phyloP scores from a whole-genome alignment of 2,113 vertebrate genomes.

The Anoura caudifer region DNA sequence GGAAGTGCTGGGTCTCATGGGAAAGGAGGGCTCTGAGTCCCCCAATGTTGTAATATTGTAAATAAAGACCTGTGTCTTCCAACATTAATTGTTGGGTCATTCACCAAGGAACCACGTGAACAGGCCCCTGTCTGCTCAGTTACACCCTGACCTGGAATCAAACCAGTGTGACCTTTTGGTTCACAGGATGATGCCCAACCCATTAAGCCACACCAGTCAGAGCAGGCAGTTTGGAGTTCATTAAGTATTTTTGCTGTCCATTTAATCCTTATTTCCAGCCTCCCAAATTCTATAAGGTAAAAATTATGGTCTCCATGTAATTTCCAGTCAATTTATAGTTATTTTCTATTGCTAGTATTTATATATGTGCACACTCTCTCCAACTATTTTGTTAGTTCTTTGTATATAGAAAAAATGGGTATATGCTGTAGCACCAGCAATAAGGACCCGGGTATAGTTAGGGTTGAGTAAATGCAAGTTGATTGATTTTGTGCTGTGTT shows the following conservation, averaged over 20 bases:
- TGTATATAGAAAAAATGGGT: neutral
- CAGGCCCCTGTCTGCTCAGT: too few relatives aligned
- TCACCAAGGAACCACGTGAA: too few relatives aligned
- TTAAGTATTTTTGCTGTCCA: neutral
- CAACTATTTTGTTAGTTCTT: neutral
- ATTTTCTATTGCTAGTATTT: neutral
- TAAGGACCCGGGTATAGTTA: neutral
- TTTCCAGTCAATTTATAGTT: neutral
- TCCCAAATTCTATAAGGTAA: neutral
- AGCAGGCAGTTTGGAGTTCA: neutral
- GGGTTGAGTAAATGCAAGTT: neutral
- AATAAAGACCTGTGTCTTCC: too few relatives aligned
- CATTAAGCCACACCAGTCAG: too few relatives aligned
- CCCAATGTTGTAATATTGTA: too few relatives aligned
- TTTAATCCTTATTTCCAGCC: neutral
- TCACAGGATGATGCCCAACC: too few relatives aligned
- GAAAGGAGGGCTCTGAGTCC: too few relatives aligned
- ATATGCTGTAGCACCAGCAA: too few relatives aligned
- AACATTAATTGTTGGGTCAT: too few relatives aligned
- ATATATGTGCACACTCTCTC: neutral
- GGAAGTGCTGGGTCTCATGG: too few relatives aligned
- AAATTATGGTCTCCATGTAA: neutral
- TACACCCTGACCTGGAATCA: too few relatives aligned
- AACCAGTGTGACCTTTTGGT: too few relatives aligned
- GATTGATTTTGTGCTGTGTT: slow-evolving; percentile 5